Base-by-base conservation (phyloP, 2,113 vertebrate species). In the Pavo muticus region DNA sequence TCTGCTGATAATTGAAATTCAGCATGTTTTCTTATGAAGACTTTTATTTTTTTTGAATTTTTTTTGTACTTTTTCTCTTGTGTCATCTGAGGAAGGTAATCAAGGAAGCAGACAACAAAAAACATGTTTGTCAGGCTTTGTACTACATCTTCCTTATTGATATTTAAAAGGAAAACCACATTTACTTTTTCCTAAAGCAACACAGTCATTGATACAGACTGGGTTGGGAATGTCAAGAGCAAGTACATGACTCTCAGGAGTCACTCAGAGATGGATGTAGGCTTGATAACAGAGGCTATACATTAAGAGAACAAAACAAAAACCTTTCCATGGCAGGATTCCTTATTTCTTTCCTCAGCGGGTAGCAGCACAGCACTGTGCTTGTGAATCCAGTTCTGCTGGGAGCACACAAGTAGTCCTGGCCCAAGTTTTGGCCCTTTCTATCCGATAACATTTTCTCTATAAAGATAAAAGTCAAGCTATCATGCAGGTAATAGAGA, bases 131-230 rank as follows among this genome's bases (percentile, higher is more conserved):
- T 76, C 50, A 76, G n/a, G 30, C 9, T 68, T 90, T 96, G 93
- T 93, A 88, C 77, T 94, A 88, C 71, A 89, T 74, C 29, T 81
- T 11, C 17, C 3, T 78, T 16, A 18, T 8, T 65, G 14, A 25
- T 84, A 84, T 48, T 91, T 80, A 86, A 48, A 48, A 87, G 48
- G 80, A 89, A 95, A 90, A 52, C 4, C 44, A 80, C 47, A 20
- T 35, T 68, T n/a, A 57, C 8, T 69, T 91, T 90, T 87, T 88
- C 35, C 48, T 74, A 69, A 83, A 94, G 44, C 47, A 65, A 90
- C 32, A 21, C 3, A 21, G 48, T 89, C 37, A 44, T 70, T 78
- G 40, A 61, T 69, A 61, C 0, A 72, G 60, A 6, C 17, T 77
- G 30, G 60, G 6, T 40, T 86, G 39, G 64, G 20, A 56, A 68